Base-by-base conservation (phyloP, 2,888 invertebrate species). In the Strigamia crassipes region DNA sequence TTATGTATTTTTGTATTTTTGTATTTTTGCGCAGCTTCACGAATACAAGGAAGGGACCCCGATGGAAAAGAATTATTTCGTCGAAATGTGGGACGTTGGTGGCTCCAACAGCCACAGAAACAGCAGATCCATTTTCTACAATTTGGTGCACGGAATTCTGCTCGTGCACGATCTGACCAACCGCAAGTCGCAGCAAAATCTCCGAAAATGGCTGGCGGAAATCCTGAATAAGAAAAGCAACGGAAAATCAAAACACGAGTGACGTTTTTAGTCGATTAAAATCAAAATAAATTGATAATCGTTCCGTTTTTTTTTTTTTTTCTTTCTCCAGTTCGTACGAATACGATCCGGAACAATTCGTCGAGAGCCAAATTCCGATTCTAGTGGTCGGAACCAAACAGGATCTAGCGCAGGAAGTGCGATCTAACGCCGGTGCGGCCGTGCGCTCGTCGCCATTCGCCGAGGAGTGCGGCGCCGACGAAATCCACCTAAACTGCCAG, bases 41-140 rank as follows among this genome's bases (percentile, higher is more conserved):
- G 95, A 96, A 87, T 98, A 93, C 87, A 95, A 95, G 87, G 97
- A 97, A 89, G 97, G 97, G 1, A 97, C 96, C 0, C 94, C 95
- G 23, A 92, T 93, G 83, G 97, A 98, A 87, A 93, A 93, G 85
- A 93, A 94, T 6, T 97, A 93, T 88, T 97, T 97, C 87, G 91
- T 99, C 31, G 99, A 99, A 89, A 90, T 99, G 42, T 99, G 98
- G 94, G 99, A 99, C 87, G 92, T 99, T 81, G 99, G 99, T 6
- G 99, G 99, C 0, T 97, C 96, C 84, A 92, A 94, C 84, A 94
- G 93, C 85, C 99, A 99, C 87, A 92, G 94, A 86, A 97, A 96
- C 87, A 94, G 96, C n/a, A 91, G 98, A 86, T 92, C 93, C 83
- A 95, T 98, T 1, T 99, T 99, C 89, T 98, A 98, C 88, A 93